phyloP scores from a whole-genome alignment of 2,888 invertebrate genomes.

The Tachystola acroxantha region DNA sequence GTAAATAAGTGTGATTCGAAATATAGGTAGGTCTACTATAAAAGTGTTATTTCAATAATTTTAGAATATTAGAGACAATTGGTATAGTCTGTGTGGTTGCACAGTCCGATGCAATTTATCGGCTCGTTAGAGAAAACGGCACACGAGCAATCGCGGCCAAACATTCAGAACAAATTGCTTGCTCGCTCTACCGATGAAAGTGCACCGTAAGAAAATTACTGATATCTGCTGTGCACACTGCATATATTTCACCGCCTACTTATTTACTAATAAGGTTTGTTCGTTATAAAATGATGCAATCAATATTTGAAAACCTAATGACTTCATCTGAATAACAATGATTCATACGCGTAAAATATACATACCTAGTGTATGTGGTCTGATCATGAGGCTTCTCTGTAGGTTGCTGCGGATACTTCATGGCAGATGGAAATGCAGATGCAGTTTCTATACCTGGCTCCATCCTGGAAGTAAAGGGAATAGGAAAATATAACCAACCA shows the following conservation, averaged over 20 bases:
- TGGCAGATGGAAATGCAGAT: conserved; percentile 34
- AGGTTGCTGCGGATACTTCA: conserved; percentile 30
- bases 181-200: conserved; percentile 55
- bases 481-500: too few species aligned
- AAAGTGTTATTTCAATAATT: too few species aligned
- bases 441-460: conserved; percentile 42
- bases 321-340: neutral
- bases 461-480: conserved; percentile 45
- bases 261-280: too few species aligned
- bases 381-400: conserved; percentile 33
- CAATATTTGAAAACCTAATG: neutral
- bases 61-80: too few species aligned
- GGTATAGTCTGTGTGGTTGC: too few species aligned
- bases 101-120: conserved; percentile 21
- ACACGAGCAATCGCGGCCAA: conserved; percentile 36
- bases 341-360: neutral
- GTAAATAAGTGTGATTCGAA: too few species aligned
- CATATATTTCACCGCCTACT: conserved; percentile 22
- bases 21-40: too few species aligned
- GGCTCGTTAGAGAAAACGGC: conserved; percentile 51
- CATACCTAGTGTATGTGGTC: conserved; percentile 30
- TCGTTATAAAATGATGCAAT: neutral
- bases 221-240: conserved; percentile 25
- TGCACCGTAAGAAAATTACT: conserved; percentile 45
- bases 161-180: conserved; percentile 55